Evolutionary conservation across 2,888 invertebrate genomes (phyloP), one percentile per base, ranked within the genome.

Genomic region (Tyria jacobaeae): DNA sequence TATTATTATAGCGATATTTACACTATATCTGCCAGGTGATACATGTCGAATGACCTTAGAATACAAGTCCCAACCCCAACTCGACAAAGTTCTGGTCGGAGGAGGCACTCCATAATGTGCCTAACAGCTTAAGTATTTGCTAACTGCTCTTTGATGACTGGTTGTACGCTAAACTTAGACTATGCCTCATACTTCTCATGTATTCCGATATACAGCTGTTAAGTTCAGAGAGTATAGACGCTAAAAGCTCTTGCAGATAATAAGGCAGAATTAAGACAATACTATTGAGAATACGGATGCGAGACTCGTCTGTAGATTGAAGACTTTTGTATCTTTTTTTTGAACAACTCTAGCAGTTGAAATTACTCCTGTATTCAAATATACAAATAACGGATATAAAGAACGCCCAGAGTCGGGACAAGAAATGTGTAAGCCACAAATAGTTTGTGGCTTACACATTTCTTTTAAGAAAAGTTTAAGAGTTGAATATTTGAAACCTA

Each of bases 91-190:
- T 61, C 39, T 17, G 53, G 27, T 41, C 9, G 41, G 47, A 25
- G 56, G 59, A 65, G 67, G 61, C 66, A 52, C 75, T 76, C 73
- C 75, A 60, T 65, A 78, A 80, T 81, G 77, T 76, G 79, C 77
- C 78, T 79, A 84, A 87, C 86, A 83, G 84, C 83, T 79, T 78
- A 86, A 88, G 83, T 87, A 88, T 87, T 84, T 73, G 76, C 85
- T 82, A 89, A 87, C 84, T 88, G 82, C 82, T 82, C 76, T 86
- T 86, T 87, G 81, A 86, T 80, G 84, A 84, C 81, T 86, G 83
- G 81, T 78, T 77, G 72, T 75, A 64, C 52, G 63, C 59, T 35
- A 54, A 67, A 68, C 68, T 72, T 75, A 64, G 27, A 39, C 65
- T 60, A 24, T 39, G 48, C 21, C 51, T 53, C 41, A 48, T 57